Evolutionary conservation across 2,888 invertebrate genomes (phyloP).

Genomic region (Cephonodes hylas): DNA sequence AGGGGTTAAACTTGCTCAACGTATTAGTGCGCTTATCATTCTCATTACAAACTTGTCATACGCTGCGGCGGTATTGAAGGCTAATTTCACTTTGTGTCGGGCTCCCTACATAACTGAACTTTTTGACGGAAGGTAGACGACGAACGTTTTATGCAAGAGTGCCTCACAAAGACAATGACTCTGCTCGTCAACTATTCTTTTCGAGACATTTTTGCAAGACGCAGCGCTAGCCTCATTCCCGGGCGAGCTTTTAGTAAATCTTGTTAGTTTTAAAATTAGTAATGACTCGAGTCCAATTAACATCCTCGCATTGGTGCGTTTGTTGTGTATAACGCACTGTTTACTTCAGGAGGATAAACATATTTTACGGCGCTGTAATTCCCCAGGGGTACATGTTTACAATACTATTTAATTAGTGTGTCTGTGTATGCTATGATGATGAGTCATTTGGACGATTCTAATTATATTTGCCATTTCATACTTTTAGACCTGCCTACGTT

Average conservation of each 20-base stretch:
- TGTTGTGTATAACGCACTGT: not conserved
- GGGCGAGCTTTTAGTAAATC: no score
- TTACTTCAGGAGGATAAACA: not conserved
- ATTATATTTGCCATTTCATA: not conserved
- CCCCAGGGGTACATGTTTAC: not conserved
- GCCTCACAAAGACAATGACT: not conserved
- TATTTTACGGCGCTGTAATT: not conserved
- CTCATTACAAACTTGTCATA: not conserved
- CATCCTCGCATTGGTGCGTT: not conserved
- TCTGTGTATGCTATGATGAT: no score
- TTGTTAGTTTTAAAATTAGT: not conserved
- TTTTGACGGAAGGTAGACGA: not conserved
- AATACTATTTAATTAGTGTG: not conserved
- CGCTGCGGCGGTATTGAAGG: no score
- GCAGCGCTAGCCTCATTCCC: not conserved
- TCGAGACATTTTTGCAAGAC: not conserved
- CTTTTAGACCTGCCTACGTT: not conserved
- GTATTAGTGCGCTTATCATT: not conserved
- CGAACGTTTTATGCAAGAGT: not conserved
- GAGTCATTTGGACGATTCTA: constrained; percentile 1
- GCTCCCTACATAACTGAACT: not conserved
- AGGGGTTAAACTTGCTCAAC: not conserved
- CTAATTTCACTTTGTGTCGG: not conserved
- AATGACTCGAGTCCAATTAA: not conserved
- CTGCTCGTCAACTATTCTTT: no score